These are phyloP conservation scores for Beris chalybata DNA, from an alignment of 2,888 invertebrate species.

Conservation along the genomic window DNA sequence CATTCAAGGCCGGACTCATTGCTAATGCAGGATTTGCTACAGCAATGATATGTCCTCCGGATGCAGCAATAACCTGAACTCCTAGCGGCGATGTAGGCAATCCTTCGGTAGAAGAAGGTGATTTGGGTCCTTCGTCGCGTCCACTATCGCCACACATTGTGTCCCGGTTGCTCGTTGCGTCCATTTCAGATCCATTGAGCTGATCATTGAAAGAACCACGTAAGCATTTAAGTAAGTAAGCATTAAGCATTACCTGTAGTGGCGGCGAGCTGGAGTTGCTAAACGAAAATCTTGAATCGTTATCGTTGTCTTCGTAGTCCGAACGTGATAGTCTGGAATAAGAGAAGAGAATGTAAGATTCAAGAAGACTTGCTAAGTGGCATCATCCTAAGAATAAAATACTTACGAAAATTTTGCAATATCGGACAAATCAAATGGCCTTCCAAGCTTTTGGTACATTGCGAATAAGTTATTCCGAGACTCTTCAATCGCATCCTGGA, in stretches of 20 bases:
- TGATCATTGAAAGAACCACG: slow-evolving; percentile 31
- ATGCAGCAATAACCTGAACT: slow-evolving; percentile 78
- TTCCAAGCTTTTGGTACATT: slow-evolving; percentile 56
- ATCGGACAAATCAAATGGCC: slow-evolving; percentile 53
- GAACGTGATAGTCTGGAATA: slow-evolving; percentile 43
- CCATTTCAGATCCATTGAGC: slow-evolving; percentile 35
- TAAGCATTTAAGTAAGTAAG: slow-evolving; percentile 30
- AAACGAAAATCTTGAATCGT: slow-evolving; percentile 75
- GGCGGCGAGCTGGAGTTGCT: slow-evolving; percentile 78
- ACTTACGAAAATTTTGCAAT: slow-evolving; percentile 55
- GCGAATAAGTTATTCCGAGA: slow-evolving; percentile 54
- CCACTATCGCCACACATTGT: slow-evolving; percentile 16
- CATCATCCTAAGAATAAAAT: slow-evolving; percentile 5
- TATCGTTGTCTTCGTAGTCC: slow-evolving; percentile 53
- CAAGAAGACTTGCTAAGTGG: neutral
- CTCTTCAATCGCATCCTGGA: slow-evolving; percentile 52
- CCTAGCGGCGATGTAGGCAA: slow-evolving; percentile 47
- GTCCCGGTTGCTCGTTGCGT: slow-evolving; percentile 13
- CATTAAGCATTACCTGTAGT: slow-evolving; percentile 58
- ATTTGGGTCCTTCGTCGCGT: slow-evolving; percentile 32
- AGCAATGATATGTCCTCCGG: slow-evolving; percentile 85
- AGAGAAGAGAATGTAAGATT: neutral
- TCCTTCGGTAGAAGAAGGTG: slow-evolving; percentile 35
- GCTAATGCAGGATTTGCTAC: slow-evolving; percentile 85
- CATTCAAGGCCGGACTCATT: slow-evolving; percentile 59